phyloP scores from a whole-genome alignment of 2,797 vertebrate species.

The Sebastes vulpes region DNA sequence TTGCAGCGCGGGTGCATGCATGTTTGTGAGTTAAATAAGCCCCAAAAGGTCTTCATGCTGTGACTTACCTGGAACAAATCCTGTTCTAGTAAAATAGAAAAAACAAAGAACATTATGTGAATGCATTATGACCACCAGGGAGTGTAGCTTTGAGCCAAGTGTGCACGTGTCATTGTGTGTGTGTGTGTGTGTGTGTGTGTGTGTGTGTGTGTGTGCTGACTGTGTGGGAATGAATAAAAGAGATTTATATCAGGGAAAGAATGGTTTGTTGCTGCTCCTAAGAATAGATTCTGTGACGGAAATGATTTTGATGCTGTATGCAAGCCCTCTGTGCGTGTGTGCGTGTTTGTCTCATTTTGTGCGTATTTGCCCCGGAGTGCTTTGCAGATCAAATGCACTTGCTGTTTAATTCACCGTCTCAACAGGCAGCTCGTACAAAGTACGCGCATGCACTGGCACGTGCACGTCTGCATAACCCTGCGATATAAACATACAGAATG shows the following conservation, averaged over 20 bases:
- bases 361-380: slow-evolving; percentile 75
- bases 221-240: slow-evolving; percentile 59
- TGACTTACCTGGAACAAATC: slow-evolving; percentile 79
- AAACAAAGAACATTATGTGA: slow-evolving; percentile 69
- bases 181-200: neutral
- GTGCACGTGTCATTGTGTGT: slow-evolving; percentile 1
- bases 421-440: slow-evolving; percentile 79
- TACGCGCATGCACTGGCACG: slow-evolving; percentile 53
- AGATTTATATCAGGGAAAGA: slow-evolving; percentile 78
- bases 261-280: slow-evolving; percentile 76
- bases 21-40: slow-evolving; percentile 38
- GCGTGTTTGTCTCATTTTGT: slow-evolving; percentile 38
- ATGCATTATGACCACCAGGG: slow-evolving; percentile 70
- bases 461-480: slow-evolving; percentile 47
- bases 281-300: slow-evolving; percentile 84
- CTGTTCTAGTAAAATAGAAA: slow-evolving; percentile 57
- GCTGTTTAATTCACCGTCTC: slow-evolving; percentile 85
- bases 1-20: neutral
- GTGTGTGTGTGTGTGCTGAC: neutral
- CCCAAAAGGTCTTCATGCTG: slow-evolving; percentile 52
- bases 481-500: slow-evolving; percentile 59
- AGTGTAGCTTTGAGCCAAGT: slow-evolving; percentile 53
- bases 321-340: slow-evolving; percentile 27
- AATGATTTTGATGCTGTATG: slow-evolving; percentile 81
- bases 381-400: slow-evolving; percentile 83